These are phyloP conservation scores for Protophormia terraenovae DNA, from an alignment of 2,888 invertebrate genomes.

Conservation along the genomic window DNA sequence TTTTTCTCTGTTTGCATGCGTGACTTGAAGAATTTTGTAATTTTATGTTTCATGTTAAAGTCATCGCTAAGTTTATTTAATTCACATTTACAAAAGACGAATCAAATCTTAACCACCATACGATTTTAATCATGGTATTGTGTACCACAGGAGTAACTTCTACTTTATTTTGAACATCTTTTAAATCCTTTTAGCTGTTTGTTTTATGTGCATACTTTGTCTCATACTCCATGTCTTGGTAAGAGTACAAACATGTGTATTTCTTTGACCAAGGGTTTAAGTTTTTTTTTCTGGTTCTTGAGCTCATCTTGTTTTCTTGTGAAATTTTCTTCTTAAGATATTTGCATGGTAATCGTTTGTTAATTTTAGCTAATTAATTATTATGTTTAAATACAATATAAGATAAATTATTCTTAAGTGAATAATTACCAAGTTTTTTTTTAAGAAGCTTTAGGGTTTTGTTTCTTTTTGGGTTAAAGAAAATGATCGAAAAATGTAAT, in stretches of 20 bases:
- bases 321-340: constrained; percentile 12
- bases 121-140: not conserved
- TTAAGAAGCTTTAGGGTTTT: not conserved
- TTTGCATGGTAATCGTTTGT: constrained; percentile 77
- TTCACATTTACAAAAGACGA: not conserved
- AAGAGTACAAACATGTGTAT: not conserved
- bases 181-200: not conserved
- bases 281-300: not conserved
- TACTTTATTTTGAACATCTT: not conserved
- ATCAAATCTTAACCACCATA: not conserved
- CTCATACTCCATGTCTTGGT: not conserved
- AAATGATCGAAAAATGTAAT: not conserved
- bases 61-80: not conserved
- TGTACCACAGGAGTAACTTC: constrained; percentile 24
- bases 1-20: constrained; percentile 75
- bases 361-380: constrained; percentile 80
- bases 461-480: not conserved
- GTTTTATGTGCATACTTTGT: not conserved
- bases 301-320: not conserved
- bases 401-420: constrained; percentile 74
- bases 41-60: constrained; percentile 39
- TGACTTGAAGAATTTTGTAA: constrained; percentile 75
- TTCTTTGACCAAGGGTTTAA: not conserved
- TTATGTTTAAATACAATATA: constrained; percentile 71
- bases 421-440: constrained; percentile 72